Percentiles rank a stretch among this genome's conserved stretches.
phyloP scores from a whole-genome alignment of 2,113 vertebrate species.

The Tyrannus savana region DNA sequence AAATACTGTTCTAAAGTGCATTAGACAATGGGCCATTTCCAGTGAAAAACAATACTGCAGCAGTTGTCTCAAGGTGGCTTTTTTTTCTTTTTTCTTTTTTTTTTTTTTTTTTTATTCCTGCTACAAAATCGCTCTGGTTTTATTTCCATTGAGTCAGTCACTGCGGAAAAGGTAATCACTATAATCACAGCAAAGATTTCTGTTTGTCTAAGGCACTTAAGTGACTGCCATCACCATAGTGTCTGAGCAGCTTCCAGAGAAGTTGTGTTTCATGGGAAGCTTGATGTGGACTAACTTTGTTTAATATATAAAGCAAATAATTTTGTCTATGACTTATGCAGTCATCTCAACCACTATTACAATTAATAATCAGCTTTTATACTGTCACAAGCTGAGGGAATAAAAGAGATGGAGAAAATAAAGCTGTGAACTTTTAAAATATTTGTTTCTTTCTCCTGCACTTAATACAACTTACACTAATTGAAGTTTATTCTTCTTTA shows the following conservation, averaged over 20 bases:
- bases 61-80: neutral
- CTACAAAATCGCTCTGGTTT: slow-evolving; percentile 28
- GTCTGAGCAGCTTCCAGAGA: slow-evolving; percentile 36
- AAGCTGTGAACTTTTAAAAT: neutral
- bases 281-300: neutral
- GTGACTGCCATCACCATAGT: slow-evolving; percentile 12
- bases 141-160: slow-evolving; percentile 27
- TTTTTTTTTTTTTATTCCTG: neutral
- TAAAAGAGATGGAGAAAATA: neutral
- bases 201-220: slow-evolving; percentile 45
- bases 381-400: neutral
- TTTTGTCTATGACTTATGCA: neutral
- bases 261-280: neutral
- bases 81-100: neutral
- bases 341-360: neutral
- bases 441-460: neutral
- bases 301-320: neutral
- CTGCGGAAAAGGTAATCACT: slow-evolving; percentile 12
- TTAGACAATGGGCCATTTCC: slow-evolving; percentile 14
- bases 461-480: neutral
- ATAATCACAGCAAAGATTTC: slow-evolving; percentile 45
- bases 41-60: slow-evolving; percentile 2
- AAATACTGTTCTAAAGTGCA: slow-evolving; percentile 4
- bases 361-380: neutral
- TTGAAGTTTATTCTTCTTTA: neutral